Percentiles rank a stretch among this genome's conserved stretches.
Conservation (phyloP, 2,888 invertebrate genomes). For the Drosophila formosana region DNA sequence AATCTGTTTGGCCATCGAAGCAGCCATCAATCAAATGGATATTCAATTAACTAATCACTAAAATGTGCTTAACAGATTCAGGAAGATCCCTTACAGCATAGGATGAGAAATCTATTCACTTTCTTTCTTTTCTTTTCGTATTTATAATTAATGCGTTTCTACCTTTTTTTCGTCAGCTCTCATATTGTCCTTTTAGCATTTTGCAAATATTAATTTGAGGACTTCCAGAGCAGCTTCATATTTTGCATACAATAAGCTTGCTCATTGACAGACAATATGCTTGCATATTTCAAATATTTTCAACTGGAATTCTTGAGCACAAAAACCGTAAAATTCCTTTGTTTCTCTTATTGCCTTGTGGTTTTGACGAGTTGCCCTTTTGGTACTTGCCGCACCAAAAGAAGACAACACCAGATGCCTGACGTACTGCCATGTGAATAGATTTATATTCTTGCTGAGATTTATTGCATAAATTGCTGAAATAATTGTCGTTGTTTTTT, state of each 20-base stretch:
- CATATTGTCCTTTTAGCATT: conserved; percentile 6
- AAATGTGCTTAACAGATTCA: conserved; percentile 42
- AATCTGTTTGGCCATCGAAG: conserved; percentile 22
- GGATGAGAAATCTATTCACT: not conserved
- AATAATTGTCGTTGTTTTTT: not conserved
- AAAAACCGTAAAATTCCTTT: conserved; percentile 9
- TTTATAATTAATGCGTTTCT: conserved; percentile 10
- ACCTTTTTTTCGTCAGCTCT: not conserved
- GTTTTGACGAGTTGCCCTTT: conserved; percentile 6
- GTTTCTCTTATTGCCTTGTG: conserved; percentile 5
- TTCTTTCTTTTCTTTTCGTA: not conserved
- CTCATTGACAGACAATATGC: conserved; percentile 11
- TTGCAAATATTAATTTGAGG: conserved; percentile 10
- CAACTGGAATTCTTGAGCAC: conserved; percentile 19
- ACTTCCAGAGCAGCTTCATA: not conserved
- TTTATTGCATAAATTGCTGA: not conserved
- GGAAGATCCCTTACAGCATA: not conserved
- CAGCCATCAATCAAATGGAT: conserved; percentile 48
- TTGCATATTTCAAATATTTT: conserved; percentile 18
- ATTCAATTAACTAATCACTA: conserved; percentile 48
- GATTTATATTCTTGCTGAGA: not conserved
- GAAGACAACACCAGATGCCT: not conserved
- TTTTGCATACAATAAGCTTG: not conserved
- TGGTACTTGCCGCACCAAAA: not conserved
- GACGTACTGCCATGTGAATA: not conserved